Evolutionary conservation across 2,888 invertebrate genomes (phyloP), one percentile per base, ranked within the genome.

Genomic region (Strigamia crassipes): DNA sequence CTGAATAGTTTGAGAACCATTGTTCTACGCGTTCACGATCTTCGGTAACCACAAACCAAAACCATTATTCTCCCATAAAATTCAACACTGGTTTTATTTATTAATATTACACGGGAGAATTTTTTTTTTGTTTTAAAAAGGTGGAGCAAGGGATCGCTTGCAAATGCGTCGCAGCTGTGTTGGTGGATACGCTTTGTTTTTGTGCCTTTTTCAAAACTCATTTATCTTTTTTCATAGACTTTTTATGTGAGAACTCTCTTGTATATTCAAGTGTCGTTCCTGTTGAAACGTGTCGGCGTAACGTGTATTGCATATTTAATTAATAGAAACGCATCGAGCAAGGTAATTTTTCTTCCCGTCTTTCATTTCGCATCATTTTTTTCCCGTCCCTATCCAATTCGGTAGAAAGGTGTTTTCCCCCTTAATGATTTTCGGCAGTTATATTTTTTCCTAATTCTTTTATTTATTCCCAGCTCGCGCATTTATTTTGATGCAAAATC

Each of bases 401-500:
- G 8, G 41, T n/a, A n/a, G n/a, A 34, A 34, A 34, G 34, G 34
- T 6, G 34, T 34, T n/a, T n/a, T n/a, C n/a, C n/a, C n/a, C n/a
- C 3, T 3, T 5, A 34, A 34, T 34, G 34, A 34, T 34, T 34
- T 34, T 34, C 34, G 34, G 6, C 34, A 3, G 34, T n/a, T n/a
- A 34, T 3, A 34, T 34, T 34, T 5, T 34, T 51, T 51, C 18
- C 18, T n/a, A 51, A n/a, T 15, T n/a, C n/a, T 51, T 51, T 51
- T 51, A 51, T n/a, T 51, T 51, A n/a, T 51, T n/a, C 51, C n/a
- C 51, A 15, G 15, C 6, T 18, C 13, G 3, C 51, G 15, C 51
- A 51, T n/a, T 51, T 51, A 51, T 51, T 51, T 51, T 51, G 51
- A 51, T 51, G 51, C 51, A 15, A n/a, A 51, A 51, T 51, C 51